These are phyloP conservation scores for Sisor rabdophorus DNA, from an alignment of 2,113 vertebrate species.

Conservation along the genomic window DNA sequence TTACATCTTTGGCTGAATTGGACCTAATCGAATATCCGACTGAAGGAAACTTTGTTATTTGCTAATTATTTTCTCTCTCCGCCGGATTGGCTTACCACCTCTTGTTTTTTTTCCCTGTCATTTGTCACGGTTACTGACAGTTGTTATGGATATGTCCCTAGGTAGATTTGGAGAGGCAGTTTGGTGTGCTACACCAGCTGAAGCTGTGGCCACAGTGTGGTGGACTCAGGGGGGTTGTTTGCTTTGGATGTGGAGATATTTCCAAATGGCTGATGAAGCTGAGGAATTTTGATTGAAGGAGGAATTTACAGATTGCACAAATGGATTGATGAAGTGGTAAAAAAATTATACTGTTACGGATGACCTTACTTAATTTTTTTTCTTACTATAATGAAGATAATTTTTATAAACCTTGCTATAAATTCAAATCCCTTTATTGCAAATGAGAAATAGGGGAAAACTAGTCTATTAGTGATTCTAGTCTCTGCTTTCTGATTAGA, in stretches of 20 bases:
- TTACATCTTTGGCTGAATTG: slow-evolving; percentile 48
- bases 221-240: slow-evolving; percentile 1
- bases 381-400: no score
- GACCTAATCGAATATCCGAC: slow-evolving; percentile 68
- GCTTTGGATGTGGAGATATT: slow-evolving; percentile 7
- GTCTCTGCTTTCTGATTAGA: no score
- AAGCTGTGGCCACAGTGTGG: neutral
- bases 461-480: no score
- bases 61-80: slow-evolving; percentile 61
- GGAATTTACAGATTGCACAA: neutral
- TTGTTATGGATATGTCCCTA: slow-evolving; percentile 40
- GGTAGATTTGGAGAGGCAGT: slow-evolving; percentile 19
- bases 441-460: no score
- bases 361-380: no score
- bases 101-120: slow-evolving; percentile 65
- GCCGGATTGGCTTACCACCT: slow-evolving; percentile 58
- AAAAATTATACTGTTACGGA: neutral
- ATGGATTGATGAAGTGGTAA: neutral
- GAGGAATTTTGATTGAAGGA: slow-evolving; percentile 10
- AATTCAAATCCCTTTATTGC: no score
- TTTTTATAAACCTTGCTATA: no score
- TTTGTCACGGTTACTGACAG: slow-evolving; percentile 63
- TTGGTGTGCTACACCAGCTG: neutral
- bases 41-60: slow-evolving; percentile 64
- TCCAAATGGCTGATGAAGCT: slow-evolving; percentile 3